Percentiles rank a stretch among this genome's conserved stretches.
phyloP scores from a whole-genome alignment of 2,797 vertebrate species.

The Oryzias sinensis region DNA sequence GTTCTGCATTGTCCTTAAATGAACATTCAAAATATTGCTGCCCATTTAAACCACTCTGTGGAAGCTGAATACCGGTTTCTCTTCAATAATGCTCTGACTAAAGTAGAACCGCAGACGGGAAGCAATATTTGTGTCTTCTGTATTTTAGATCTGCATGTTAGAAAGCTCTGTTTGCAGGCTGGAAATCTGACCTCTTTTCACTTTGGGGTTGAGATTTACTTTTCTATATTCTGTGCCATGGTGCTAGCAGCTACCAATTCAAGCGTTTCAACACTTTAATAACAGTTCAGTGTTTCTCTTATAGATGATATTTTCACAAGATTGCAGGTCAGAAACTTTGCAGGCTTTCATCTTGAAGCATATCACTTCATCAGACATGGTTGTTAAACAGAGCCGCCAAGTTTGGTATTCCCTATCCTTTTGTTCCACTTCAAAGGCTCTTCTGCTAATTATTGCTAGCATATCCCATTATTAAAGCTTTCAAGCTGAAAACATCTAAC shows the following conservation, averaged over 20 bases:
- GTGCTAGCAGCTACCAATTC: too few species aligned
- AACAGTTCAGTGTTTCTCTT: too few species aligned
- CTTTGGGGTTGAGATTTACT: too few species aligned
- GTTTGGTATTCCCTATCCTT: not conserved
- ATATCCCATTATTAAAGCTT: not conserved
- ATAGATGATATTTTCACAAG: too few species aligned
- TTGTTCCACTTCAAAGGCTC: not conserved
- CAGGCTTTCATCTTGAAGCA: too few species aligned
- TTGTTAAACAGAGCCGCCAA: not conserved
- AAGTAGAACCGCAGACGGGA: not conserved
- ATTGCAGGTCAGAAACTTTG: too few species aligned
- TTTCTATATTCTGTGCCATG: too few species aligned
- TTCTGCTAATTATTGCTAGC: not conserved
- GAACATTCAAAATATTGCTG: not conserved
- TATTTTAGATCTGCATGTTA: too few species aligned
- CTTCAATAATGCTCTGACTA: not conserved
- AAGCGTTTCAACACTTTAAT: too few species aligned
- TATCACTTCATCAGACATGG: too few species aligned
- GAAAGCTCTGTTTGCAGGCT: too few species aligned
- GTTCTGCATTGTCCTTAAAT: not conserved
- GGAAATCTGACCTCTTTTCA: too few species aligned
- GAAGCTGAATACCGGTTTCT: not conserved
- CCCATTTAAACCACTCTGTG: not conserved
- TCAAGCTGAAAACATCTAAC: not conserved
- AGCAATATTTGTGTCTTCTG: not conserved